phyloP scores from a whole-genome alignment of 1,140 invertebrate species.

The Augochlora pura region DNA sequence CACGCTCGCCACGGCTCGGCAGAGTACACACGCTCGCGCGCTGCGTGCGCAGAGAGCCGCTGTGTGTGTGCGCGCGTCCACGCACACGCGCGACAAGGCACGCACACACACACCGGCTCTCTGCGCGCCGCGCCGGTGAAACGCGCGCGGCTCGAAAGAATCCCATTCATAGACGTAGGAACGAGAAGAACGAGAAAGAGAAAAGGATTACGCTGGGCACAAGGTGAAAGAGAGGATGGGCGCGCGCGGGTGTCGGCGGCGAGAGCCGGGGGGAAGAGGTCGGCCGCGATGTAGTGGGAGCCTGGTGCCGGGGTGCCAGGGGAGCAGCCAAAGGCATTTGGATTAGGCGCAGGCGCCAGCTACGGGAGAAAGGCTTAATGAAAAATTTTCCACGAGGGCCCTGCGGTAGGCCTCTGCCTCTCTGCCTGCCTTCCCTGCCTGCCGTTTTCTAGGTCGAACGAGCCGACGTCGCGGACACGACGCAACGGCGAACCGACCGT shows the following conservation, averaged over 20 bases:
- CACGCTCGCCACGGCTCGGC: not conserved
- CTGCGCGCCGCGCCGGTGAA: slow-evolving; percentile 42
- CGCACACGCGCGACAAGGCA: not conserved
- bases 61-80: not conserved
- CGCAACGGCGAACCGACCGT: too few species aligned
- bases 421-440: too few species aligned
- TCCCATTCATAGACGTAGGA: slow-evolving; percentile 75
- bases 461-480: too few species aligned
- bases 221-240: slow-evolving; percentile 38
- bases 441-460: slow-evolving; percentile 54
- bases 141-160: slow-evolving; percentile 70
- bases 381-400: slow-evolving; percentile 70
- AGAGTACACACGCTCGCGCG: not conserved
- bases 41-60: too few species aligned
- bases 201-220: slow-evolving; percentile 23
- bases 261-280: not conserved
- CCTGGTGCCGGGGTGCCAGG: not conserved
- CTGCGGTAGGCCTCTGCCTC: slow-evolving; percentile 20
- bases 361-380: slow-evolving; percentile 73
- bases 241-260: not conserved
- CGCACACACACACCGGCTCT: too few species aligned
- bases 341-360: slow-evolving; percentile 63
- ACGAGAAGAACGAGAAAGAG: slow-evolving; percentile 49
- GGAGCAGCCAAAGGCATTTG: slow-evolving; percentile 46
- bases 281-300: slow-evolving; percentile 17